Evolutionary conservation across 2,113 vertebrate species (phyloP).

Genomic region (Morone chrysops): DNA sequence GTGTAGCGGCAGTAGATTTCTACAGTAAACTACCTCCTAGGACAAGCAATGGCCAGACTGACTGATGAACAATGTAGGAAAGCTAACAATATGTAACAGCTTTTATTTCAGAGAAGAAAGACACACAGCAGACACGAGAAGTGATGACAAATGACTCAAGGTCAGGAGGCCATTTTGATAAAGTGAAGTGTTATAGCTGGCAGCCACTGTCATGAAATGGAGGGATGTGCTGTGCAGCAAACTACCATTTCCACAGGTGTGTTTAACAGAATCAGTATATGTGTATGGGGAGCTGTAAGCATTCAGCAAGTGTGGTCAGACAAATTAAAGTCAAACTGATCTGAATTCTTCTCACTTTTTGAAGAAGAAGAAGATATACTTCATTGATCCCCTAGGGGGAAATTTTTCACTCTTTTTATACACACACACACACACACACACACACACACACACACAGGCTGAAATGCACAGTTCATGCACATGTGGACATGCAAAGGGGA

Average conservation of each 20-base stretch:
- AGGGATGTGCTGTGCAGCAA: conserved; percentile 34
- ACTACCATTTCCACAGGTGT: not conserved
- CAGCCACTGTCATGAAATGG: conserved; percentile 44
- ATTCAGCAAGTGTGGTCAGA: not conserved
- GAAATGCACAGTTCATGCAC: no score
- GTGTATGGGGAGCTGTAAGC: not conserved
- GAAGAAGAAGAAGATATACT: no score
- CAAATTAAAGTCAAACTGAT: not conserved
- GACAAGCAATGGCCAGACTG: conserved; percentile 60
- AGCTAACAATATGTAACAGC: conserved; percentile 54
- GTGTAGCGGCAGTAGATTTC: conserved; percentile 36
- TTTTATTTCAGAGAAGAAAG: conserved; percentile 48
- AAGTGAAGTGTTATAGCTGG: conserved; percentile 22
- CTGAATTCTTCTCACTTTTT: no score
- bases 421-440: no score
- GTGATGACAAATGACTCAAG: conserved; percentile 68
- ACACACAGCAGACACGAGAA: conserved; percentile 40
- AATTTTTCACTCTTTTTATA: no score
- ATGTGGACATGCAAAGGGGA: no score
- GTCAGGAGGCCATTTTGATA: conserved; percentile 71
- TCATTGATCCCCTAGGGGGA: no score
- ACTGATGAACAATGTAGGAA: conserved; percentile 55
- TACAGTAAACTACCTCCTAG: conserved; percentile 28
- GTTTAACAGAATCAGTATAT: not conserved
- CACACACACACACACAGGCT: no score